Conservation (phyloP, 2,113 vertebrate genomes). For the Protobothrops mucrosquamatus region DNA sequence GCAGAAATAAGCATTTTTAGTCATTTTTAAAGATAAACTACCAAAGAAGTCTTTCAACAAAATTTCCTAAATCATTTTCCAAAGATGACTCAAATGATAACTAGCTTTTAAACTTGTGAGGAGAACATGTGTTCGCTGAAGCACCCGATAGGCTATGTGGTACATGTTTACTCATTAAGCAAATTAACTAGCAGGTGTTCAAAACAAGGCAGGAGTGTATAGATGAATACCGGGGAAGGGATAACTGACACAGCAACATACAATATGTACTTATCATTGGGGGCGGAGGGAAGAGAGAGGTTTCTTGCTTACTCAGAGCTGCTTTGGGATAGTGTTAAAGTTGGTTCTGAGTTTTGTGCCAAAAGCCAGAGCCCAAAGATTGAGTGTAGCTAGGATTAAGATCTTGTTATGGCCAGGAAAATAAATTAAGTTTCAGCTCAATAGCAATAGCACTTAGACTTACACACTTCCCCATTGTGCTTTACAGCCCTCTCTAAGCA, state of each 20-base stretch:
- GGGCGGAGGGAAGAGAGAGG: not conserved
- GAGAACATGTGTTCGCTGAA: not conserved
- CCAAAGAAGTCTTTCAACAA: slow-evolving; percentile 49
- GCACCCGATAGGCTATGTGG: not conserved
- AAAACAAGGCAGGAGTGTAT: slow-evolving; percentile 4
- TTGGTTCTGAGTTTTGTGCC: not conserved
- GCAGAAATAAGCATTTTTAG: slow-evolving; percentile 44
- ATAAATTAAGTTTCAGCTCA: too few relatives aligned
- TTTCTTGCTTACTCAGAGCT: not conserved
- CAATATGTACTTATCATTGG: not conserved
- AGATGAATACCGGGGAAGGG: accelerated
- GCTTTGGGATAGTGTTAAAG: not conserved
- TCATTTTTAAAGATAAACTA: slow-evolving; percentile 35
- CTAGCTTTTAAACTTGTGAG: not conserved
- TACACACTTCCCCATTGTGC: too few relatives aligned
- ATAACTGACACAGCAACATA: not conserved
- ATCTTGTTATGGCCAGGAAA: too few relatives aligned
- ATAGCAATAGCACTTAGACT: too few relatives aligned
- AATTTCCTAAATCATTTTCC: slow-evolving; percentile 48
- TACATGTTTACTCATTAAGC: not conserved
- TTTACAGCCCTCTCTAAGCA: too few relatives aligned
- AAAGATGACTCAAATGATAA: slow-evolving; percentile 29
- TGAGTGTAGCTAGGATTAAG: too few relatives aligned
- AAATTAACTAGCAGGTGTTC: slow-evolving; percentile 7
- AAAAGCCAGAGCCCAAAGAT: not conserved